Evolutionary conservation across 2,113 vertebrate genomes (phyloP), one percentile per base, ranked within the genome.

Genomic region (Cygnus atratus): DNA sequence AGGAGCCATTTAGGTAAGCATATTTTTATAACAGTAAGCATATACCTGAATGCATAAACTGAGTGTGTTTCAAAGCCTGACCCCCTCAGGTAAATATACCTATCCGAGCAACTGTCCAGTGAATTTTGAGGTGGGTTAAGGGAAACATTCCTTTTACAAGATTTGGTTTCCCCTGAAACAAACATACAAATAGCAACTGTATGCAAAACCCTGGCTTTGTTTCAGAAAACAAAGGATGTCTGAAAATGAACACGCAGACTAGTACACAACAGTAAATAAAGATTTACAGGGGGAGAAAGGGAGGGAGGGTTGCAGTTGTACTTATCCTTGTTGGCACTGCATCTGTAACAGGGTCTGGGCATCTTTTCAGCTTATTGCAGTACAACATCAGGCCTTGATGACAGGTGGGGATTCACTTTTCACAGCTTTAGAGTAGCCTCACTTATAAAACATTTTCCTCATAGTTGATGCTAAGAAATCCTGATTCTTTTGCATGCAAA

Each of bases 231-330:
- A 26, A 8, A 52, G 21, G 8, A 44, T 70, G 11, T 18, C 9
- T 77, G n/a, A 84, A 76, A 72, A 58, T 35, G 24, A 62, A 44
- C n/a, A 18, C 3, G 2, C 21, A 83, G 44, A 31, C 10, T 29
- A 18, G 17, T 21, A 22, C 19, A 41, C 10, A 72, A 11, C 28
- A 67, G 12, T 17, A 73, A 46, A 24, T 39, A 3, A 2, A 15
- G 26, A 58, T 68, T n/a, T 80, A 50, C 3, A 35, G 31, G 22
- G 11, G 46, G 1, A 72, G 19, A 80, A 76, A 54, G 9, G 5
- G 14, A 15, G 13, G 24, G 17, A 0, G 0, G 6, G 3, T 80
- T 41, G 9, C 54, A 48, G 22, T 16, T 72, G 4, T 35, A 76
- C 19, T 43, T 43, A 8, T 21, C 26, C 1, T 3, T 0, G 0